phyloP scores from a whole-genome alignment of 2,113 vertebrate species.

The Zootoca vivipara region DNA sequence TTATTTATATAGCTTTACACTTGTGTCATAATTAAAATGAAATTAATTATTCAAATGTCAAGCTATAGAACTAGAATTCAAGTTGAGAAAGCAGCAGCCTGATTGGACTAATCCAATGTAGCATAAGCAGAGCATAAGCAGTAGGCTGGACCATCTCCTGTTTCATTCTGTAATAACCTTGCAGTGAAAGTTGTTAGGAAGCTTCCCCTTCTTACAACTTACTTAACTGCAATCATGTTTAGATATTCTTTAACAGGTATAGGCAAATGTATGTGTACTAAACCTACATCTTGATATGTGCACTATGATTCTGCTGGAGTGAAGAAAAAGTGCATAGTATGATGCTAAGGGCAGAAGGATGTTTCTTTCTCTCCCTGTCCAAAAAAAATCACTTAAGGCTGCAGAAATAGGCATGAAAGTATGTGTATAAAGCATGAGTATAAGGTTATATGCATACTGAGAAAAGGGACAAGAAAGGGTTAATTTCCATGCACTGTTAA shows the following conservation, averaged over 20 bases:
- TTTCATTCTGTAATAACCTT: background rate
- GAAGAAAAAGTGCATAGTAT: background rate
- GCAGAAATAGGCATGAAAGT: background rate
- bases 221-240: background rate
- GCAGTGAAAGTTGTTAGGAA: background rate
- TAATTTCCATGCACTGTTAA: too few relatives aligned
- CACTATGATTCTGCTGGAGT: background rate
- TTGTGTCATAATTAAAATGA: slow-evolving; percentile 30
- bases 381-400: background rate
- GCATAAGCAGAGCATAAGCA: background rate
- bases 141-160: too few relatives aligned
- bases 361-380: background rate
- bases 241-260: background rate
- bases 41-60: slow-evolving; percentile 34
- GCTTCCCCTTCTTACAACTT: too few relatives aligned
- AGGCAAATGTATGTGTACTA: background rate
- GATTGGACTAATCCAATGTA: background rate
- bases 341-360: background rate
- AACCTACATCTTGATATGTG: background rate
- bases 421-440: too few relatives aligned
- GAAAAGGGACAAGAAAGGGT: too few relatives aligned
- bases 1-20: slow-evolving; percentile 30
- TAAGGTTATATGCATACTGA: too few relatives aligned
- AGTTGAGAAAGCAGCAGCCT: slow-evolving; percentile 14
- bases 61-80: background rate